Conservation (phyloP, 1,140 invertebrate species). For the Pseudomyrmex cubaensis region DNA sequence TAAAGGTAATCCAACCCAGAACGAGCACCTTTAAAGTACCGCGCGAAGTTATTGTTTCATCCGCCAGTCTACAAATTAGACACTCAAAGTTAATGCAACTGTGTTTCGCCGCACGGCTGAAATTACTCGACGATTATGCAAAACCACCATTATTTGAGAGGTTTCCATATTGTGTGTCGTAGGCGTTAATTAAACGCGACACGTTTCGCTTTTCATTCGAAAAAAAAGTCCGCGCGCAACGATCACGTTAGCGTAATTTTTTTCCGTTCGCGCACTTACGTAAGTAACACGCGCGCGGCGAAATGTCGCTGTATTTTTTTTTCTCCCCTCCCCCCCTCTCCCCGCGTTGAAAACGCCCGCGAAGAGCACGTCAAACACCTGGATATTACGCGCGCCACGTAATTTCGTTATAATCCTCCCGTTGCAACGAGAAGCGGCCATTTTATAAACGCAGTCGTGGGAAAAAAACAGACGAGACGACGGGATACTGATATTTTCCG, state of each 20-base stretch:
- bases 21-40: background rate
- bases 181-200: background rate
- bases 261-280: background rate
- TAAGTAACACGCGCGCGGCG: slow-evolving; percentile 14
- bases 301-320: background rate
- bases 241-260: background rate
- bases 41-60: background rate
- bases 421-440: slow-evolving; percentile 14
- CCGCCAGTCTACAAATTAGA: background rate
- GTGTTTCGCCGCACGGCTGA: background rate
- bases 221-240: background rate
- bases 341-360: background rate
- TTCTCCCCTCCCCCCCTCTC: too few relatives aligned
- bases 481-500: slow-evolving; percentile 27
- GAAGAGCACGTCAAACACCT: slow-evolving; percentile 20
- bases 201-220: background rate
- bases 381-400: background rate
- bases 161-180: too few relatives aligned
- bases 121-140: background rate
- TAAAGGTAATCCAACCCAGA: background rate
- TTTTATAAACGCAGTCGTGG: background rate
- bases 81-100: background rate
- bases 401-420: slow-evolving; percentile 11
- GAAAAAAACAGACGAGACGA: background rate
- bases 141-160: background rate